Conservation (phyloP, 2,113 vertebrate genomes). For the Tinamus guttatus region DNA sequence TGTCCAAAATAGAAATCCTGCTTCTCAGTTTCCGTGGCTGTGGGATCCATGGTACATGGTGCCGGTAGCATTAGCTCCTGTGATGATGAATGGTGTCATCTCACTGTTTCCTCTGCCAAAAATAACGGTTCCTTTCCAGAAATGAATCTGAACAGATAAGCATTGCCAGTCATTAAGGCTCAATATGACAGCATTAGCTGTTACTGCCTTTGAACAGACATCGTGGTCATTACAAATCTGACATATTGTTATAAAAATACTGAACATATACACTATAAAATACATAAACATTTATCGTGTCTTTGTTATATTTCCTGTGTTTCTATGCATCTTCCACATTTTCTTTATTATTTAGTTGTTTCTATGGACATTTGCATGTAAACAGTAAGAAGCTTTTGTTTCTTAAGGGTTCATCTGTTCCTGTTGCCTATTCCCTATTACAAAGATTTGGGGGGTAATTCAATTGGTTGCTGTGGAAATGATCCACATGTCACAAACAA, state of each 20-base stretch:
- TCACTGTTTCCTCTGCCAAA: neutral
- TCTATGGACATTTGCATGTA: constrained; percentile 40
- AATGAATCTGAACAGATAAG: neutral
- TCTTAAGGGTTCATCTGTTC: constrained; percentile 27
- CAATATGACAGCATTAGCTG: neutral
- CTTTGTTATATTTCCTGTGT: neutral
- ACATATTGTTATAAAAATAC: neutral
- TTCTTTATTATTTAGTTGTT: constrained; percentile 38
- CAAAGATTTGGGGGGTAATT: constrained; percentile 45
- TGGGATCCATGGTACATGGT: accelerated
- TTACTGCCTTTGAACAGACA: neutral
- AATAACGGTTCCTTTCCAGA: neutral
- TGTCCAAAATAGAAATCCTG: neutral
- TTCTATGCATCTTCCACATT: neutral
- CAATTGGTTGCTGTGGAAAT: constrained; percentile 67
- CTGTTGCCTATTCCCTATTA: constrained; percentile 22
- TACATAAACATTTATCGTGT: neutral
- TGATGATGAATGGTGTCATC: neutral
- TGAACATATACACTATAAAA: neutral
- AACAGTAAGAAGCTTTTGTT: constrained; percentile 33
- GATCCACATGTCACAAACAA: constrained; percentile 53
- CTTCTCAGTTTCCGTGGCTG: neutral
- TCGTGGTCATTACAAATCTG: neutral
- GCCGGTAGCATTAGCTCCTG: neutral
- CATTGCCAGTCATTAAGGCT: neutral